phyloP scores from a whole-genome alignment of 2,797 vertebrate genomes.

The Pampus argenteus region DNA sequence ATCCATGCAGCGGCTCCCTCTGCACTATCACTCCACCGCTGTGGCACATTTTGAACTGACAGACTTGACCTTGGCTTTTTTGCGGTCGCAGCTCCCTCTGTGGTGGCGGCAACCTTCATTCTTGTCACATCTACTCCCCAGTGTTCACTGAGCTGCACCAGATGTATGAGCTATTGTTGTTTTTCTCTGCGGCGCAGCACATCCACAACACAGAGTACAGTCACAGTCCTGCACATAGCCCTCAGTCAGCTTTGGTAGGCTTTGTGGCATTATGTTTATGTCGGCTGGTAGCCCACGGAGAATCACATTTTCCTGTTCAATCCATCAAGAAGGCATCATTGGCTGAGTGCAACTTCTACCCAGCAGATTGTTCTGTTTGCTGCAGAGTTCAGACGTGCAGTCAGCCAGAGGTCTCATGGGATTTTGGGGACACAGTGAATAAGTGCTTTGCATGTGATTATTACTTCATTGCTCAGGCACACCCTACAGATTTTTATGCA shows the following conservation, averaged over 20 bases:
- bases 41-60: constrained; percentile 61
- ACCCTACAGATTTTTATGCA: constrained; percentile 41
- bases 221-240: constrained; percentile 10
- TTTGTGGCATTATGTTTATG: constrained; percentile 44
- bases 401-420: constrained; percentile 36
- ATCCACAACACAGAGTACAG: constrained; percentile 19
- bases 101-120: constrained; percentile 58
- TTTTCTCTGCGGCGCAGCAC: constrained; percentile 21
- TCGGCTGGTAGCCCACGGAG: constrained; percentile 48
- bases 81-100: constrained; percentile 40
- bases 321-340: constrained; percentile 56
- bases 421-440: constrained; percentile 34
- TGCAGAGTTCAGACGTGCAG: constrained; percentile 53
- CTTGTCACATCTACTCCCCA: constrained; percentile 61
- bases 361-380: constrained; percentile 61
- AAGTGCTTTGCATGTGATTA: constrained; percentile 66
- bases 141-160: constrained; percentile 46
- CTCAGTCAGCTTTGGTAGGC: constrained; percentile 32
- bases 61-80: constrained; percentile 74
- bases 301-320: constrained; percentile 60
- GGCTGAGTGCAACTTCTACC: constrained; percentile 45
- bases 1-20: constrained; percentile 62
- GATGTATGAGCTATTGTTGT: constrained; percentile 48
- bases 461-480: constrained; percentile 58
- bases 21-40: constrained; percentile 67